Conservation (phyloP, 2,797 vertebrate species). For the Hypotaenidia okinawae region DNA sequence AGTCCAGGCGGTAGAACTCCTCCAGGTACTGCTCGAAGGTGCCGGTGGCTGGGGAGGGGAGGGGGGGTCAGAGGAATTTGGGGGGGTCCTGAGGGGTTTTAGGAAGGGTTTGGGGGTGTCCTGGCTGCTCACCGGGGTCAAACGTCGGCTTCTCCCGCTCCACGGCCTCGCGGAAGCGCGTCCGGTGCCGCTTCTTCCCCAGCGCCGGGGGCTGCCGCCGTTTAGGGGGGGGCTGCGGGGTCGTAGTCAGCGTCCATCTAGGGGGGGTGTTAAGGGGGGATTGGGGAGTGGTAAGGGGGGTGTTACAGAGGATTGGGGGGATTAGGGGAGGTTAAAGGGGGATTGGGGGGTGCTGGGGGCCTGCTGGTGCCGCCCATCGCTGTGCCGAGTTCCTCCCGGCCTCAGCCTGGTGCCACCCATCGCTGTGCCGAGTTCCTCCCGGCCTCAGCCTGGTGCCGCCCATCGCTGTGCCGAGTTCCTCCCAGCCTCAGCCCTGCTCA, state of each 20-base stretch:
- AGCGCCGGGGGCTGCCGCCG: slow-evolving; percentile 64
- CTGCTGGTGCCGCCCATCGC: neutral
- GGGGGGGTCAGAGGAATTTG: neutral
- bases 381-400: neutral
- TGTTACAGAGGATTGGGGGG: neutral
- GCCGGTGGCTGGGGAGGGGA: neutral
- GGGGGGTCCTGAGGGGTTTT: neutral
- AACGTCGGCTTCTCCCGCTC: slow-evolving; percentile 83
- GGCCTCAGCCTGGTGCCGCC: neutral
- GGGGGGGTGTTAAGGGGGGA: neutral
- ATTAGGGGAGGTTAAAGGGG: no score
- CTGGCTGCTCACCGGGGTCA: slow-evolving; percentile 79
- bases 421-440: no score
- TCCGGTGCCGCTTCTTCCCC: slow-evolving; percentile 85
- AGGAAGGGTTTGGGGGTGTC: neutral
- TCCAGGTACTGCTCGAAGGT: slow-evolving; percentile 90
- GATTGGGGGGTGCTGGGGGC: neutral
- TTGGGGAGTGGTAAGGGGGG: no score
- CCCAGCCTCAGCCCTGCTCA: no score
- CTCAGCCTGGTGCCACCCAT: no score
- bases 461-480: no score
- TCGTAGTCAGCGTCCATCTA: slow-evolving; percentile 94
- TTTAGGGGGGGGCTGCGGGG: slow-evolving; percentile 81
- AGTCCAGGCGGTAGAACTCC: slow-evolving; percentile 90
- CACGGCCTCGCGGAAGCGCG: slow-evolving; percentile 82